Evolutionary conservation across 2,113 vertebrate genomes (phyloP).

Genomic region (Diadophis punctatus): DNA sequence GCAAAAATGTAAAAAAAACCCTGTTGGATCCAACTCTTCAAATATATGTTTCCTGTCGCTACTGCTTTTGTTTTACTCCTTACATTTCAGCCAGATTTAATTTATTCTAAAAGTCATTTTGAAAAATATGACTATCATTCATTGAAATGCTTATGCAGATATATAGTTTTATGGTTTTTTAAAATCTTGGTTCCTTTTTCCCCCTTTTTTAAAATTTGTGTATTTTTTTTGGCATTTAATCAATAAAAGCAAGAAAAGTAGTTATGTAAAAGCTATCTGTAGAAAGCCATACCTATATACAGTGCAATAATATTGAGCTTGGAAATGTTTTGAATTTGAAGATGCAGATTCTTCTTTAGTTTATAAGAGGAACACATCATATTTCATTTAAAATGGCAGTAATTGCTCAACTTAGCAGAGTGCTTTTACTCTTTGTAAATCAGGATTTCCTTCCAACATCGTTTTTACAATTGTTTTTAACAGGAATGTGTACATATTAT

Average conservation of each 20-base stretch:
- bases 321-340: background rate
- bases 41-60: background rate
- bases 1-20: background rate
- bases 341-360: background rate
- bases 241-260: background rate
- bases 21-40: background rate
- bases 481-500: background rate
- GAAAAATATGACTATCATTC: background rate
- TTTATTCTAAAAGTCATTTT: background rate
- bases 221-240: background rate
- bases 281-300: background rate
- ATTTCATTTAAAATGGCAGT: background rate
- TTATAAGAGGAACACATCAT: background rate
- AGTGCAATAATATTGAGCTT: background rate
- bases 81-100: background rate
- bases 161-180: background rate
- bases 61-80: background rate
- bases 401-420: background rate
- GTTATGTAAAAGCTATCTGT: background rate
- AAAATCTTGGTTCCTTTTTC: background rate
- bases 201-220: background rate
- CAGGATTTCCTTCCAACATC: background rate
- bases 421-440: background rate
- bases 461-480: background rate
- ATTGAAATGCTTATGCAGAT: background rate